Evolutionary conservation across 2,113 vertebrate genomes (phyloP).

Genomic region (Chroicocephalus ridibundus): DNA sequence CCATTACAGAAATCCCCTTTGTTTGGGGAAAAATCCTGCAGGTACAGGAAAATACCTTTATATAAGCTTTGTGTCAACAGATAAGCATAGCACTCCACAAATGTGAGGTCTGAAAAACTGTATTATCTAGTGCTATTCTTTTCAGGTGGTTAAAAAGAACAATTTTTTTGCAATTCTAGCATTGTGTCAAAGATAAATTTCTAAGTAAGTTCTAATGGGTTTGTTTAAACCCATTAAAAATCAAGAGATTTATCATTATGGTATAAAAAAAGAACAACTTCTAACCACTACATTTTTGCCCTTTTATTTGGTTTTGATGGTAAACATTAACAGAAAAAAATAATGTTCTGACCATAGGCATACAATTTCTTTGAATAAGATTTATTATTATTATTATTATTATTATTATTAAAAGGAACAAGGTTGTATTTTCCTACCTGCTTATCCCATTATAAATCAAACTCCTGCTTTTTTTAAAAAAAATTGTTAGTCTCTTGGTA

Average conservation of each 20-base stretch:
- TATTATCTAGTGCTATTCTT: background rate
- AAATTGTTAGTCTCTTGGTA: background rate
- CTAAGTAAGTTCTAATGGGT: background rate
- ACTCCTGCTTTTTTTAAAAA: background rate
- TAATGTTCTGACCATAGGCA: background rate
- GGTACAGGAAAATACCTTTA: background rate
- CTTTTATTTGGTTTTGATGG: background rate
- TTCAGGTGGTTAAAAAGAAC: background rate
- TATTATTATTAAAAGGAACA: background rate
- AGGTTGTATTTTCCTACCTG: background rate
- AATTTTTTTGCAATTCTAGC: background rate
- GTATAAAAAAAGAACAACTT: background rate
- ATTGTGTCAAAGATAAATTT: background rate
- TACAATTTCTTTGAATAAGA: background rate
- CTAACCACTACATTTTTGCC: background rate
- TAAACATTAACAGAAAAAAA: background rate
- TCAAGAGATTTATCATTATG: background rate
- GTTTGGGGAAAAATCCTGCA: background rate
- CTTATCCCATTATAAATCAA: conserved; percentile 13
- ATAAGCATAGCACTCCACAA: background rate
- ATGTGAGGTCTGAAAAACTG: background rate
- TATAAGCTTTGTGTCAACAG: background rate
- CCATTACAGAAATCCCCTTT: background rate
- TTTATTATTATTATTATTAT: background rate
- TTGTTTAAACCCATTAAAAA: background rate